Evolutionary conservation across 2,888 invertebrate genomes (phyloP).

Genomic region (Cyclophora punctaria): DNA sequence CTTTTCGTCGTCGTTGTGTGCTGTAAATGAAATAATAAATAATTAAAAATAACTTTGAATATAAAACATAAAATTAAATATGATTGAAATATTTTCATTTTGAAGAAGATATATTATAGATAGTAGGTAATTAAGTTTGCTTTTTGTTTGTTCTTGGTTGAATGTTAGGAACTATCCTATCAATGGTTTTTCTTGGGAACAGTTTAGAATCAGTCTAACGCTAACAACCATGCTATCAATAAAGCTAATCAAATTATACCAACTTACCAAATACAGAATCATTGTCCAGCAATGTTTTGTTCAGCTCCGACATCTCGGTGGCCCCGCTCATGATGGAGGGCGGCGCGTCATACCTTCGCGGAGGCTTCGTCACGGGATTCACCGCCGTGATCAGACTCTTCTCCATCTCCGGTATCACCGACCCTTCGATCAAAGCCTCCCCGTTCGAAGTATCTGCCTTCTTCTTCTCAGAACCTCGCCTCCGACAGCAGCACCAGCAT

Average conservation of each 20-base stretch:
- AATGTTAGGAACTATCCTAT: too few relatives aligned
- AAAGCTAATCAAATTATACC: too few relatives aligned
- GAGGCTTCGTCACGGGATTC: slow-evolving; percentile 89
- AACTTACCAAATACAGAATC: slow-evolving; percentile 85
- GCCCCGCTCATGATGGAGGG: slow-evolving; percentile 81
- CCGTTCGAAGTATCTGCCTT: slow-evolving; percentile 76
- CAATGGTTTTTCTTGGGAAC: too few relatives aligned
- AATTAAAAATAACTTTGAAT: too few relatives aligned
- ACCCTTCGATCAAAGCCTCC: slow-evolving; percentile 82
- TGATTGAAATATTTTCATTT: too few relatives aligned
- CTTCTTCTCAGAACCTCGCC: slow-evolving; percentile 73
- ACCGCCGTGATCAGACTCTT: slow-evolving; percentile 89
- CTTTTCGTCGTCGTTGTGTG: slow-evolving; percentile 81
- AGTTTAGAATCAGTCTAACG: too few relatives aligned
- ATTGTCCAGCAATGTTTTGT: slow-evolving; percentile 85
- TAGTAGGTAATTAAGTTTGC: too few relatives aligned
- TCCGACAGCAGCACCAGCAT: slow-evolving; percentile 75
- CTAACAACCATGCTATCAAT: too few relatives aligned
- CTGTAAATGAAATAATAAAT: slow-evolving; percentile 59
- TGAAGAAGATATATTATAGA: too few relatives aligned
- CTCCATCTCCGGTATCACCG: slow-evolving; percentile 87
- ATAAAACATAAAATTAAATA: too few relatives aligned
- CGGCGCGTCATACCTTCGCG: slow-evolving; percentile 83
- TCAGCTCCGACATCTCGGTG: slow-evolving; percentile 88
- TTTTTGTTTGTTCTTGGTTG: too few relatives aligned